Conservation (phyloP, 2,888 invertebrate species). For the Cenopis cana region DNA sequence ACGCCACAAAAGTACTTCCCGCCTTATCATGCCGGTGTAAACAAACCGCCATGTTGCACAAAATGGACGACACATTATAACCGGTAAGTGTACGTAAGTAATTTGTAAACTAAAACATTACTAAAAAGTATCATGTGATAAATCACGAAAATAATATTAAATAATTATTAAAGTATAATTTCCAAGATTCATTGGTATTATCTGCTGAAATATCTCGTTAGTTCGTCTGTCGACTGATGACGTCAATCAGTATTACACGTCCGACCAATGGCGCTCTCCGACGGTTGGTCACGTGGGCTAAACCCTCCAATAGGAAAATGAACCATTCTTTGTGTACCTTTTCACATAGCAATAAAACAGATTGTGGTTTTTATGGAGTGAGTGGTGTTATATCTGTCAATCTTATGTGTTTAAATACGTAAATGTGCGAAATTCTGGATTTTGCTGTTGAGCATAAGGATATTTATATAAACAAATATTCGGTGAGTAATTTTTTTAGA, state of each 20-base stretch:
- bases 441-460: constrained; percentile 88
- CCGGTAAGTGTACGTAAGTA: constrained; percentile 64
- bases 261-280: constrained; percentile 73
- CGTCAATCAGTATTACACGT: constrained; percentile 57
- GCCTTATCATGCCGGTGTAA: constrained; percentile 85
- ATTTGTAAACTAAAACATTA: constrained; percentile 36
- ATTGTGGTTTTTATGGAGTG: constrained; percentile 83
- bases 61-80: constrained; percentile 63
- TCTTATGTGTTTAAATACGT: constrained; percentile 81
- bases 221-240: constrained; percentile 60
- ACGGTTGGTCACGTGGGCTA: constrained; percentile 80
- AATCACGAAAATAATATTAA: constrained; percentile 6
- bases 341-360: constrained; percentile 82
- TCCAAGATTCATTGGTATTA: neutral
- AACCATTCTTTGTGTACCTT: constrained; percentile 85
- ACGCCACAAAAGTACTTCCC: constrained; percentile 68
- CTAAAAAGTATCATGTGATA: constrained; percentile 14
- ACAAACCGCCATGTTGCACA: constrained; percentile 85
- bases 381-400: constrained; percentile 84
- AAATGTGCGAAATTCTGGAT: constrained; percentile 90
- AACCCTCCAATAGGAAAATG: constrained; percentile 76
- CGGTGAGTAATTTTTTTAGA: constrained; percentile 83
- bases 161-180: constrained; percentile 19
- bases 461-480: constrained; percentile 87
- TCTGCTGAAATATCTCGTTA: constrained; percentile 45